Evolutionary conservation across 2,888 invertebrate species (phyloP), one percentile per base, ranked within the genome.

Genomic region (Apeira syringaria): DNA sequence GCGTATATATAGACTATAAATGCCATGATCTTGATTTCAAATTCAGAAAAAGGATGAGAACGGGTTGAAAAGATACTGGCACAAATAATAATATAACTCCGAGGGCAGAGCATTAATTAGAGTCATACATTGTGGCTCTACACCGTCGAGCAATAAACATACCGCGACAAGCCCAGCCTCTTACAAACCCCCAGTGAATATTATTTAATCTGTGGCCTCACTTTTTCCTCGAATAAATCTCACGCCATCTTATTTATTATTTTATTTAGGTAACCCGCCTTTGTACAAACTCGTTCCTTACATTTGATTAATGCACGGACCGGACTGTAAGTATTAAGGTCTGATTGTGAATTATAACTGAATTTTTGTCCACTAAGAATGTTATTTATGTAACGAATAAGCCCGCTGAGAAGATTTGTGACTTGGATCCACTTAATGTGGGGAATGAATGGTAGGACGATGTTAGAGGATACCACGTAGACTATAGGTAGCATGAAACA

Each of bases 201-300:
- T 20, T 6, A 7, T 7, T 20, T 20, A 2, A 20, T 20, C 20
- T 20, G 20, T 20, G 20, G 7, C 7, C 71, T 73, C 68, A 66
- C 68, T 77, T 85, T 80, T 88, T 81, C 84, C 77, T 75, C 72
- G 76, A 84, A 89, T 88, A 89, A 88, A 88, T 89, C 89, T 87
- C 79, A 79, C 74, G 71, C 77, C 81, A 84, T 80, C 76, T 84
- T 87, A 86, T 89, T 87, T 86, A 87, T 88, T 86, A 88, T 89
- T 88, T 87, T 86, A 84, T 88, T 84, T 82, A 74, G 76, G 74
- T 77, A 68, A 74, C 76, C 75, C 73, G 78, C 78, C 77, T 84
- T 85, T 86, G 73, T 84, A 74, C 57, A 71, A 85, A 87, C 88
- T 80, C 65, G 87, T 88, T 88, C 68, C 64, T 71, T 69, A 73